Percentiles rank a stretch among this genome's conserved stretches.
These are phyloP conservation scores for Rhynchophorus ferrugineus DNA, from an alignment of 1,140 invertebrate species.

Conservation along the genomic window DNA sequence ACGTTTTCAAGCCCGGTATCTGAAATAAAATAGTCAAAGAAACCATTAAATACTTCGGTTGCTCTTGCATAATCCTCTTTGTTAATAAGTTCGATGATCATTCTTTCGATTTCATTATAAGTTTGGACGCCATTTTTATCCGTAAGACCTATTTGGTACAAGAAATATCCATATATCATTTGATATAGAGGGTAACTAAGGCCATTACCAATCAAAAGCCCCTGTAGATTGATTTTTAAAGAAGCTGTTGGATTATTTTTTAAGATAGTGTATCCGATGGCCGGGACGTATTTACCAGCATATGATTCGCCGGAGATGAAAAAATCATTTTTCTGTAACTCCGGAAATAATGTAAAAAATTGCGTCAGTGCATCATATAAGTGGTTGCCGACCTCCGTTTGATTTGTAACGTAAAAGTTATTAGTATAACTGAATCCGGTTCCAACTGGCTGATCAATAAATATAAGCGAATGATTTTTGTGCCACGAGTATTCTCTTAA, in stretches of 20 bases:
- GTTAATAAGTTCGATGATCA: conserved; percentile 44
- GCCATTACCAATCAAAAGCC: conserved; percentile 76
- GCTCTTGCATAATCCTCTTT: conserved; percentile 51
- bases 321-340: conserved; percentile 56
- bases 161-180: conserved; percentile 45
- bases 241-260: conserved; percentile 51
- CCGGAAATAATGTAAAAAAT: conserved; percentile 63
- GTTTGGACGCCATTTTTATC: conserved; percentile 49
- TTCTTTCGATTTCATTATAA: not conserved
- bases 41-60: conserved; percentile 39
- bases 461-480: conserved; percentile 60
- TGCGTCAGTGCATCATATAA: conserved; percentile 57
- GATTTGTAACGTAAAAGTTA: conserved; percentile 54
- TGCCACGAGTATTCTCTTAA: conserved; percentile 48
- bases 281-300: conserved; percentile 73
- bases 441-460: conserved; percentile 82
- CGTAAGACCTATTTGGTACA: conserved; percentile 69
- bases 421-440: conserved; percentile 67
- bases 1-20: conserved; percentile 58
- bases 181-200: conserved; percentile 68
- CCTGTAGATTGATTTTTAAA: conserved; percentile 58
- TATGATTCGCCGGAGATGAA: conserved; percentile 79
- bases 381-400: conserved; percentile 56
- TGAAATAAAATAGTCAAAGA: conserved; percentile 47
- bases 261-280: conserved; percentile 64